Base-by-base conservation (phyloP, 2,797 vertebrate species). In the Halcyon smyrnensis region DNA sequence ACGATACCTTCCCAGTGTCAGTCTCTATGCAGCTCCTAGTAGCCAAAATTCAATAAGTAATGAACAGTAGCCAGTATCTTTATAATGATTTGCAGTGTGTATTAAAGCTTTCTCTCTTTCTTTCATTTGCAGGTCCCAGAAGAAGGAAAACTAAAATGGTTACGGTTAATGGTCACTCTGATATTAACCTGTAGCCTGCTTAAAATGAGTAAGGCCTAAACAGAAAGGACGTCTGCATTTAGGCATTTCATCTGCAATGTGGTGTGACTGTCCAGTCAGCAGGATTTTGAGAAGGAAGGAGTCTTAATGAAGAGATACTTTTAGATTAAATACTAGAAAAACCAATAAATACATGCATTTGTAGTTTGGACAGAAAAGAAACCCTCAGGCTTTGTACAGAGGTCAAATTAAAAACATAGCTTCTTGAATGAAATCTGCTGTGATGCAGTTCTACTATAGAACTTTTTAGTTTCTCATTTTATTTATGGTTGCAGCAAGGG, bases 221-320 rank as follows among this genome's bases (percentile, higher is more conserved):
- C 65, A 90, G 83, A 91, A 94, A 94, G 0, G 8, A 81, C 50
- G 43, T 19, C 75, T 95, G 78, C 78, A 67, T 77, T 87, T 63
- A 87, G 56, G 82, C 68, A 64, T 89, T 94, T 94, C 87, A 89
- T 81, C 79, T 76, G 90, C 89, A 93, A 57, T 81, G 88, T 15
- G 17, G 59, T 81, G 82, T 86, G 83, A 74, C 83, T 86, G 93
- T 56, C 77, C 83, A 83, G 78, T 80, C 93, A 90, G 84, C 91
- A 90, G 79, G 32, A 93, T 71, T 82, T 64, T 69, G 71, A 85
- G 86, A 74, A 90, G n/a, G 70, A 90, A 56, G 14, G 51, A 89
- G 67, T 17, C 63, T 60, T 94, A 90, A 79, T 71, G 74, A 95
- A 76, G 71, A 94, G 70, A 92, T 73, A 59, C 62, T 73, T 87